These are phyloP conservation scores for Centruroides vittatus DNA, from an alignment of 1,140 invertebrate species.

Conservation along the genomic window DNA sequence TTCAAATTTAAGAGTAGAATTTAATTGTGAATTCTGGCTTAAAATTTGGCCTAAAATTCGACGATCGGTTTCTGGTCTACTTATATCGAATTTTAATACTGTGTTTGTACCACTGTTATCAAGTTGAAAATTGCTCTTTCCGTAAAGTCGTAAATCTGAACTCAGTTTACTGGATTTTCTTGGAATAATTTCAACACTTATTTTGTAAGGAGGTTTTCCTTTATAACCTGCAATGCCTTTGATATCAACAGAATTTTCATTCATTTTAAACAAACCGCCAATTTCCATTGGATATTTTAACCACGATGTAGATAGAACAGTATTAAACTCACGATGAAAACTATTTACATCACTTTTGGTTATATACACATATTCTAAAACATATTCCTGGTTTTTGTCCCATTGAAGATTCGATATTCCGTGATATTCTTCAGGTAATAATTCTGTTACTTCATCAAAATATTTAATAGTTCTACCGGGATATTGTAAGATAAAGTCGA, in stretches of 20 bases:
- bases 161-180: not conserved
- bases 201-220: not conserved
- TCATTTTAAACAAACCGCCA: not conserved
- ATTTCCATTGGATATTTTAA: not conserved
- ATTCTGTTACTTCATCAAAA: conserved; percentile 1
- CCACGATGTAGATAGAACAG: conserved; percentile 1
- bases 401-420: conserved; percentile 1
- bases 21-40: too few relatives aligned
- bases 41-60: too few relatives aligned
- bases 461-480: not conserved
- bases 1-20: too few relatives aligned
- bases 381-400: not conserved
- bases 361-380: conserved; percentile 2
- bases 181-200: conserved; percentile 2
- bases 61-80: too few relatives aligned
- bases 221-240: not conserved
- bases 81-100: too few relatives aligned
- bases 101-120: too few relatives aligned
- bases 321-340: conserved; percentile 11
- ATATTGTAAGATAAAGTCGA: too few relatives aligned
- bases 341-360: conserved; percentile 1
- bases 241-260: not conserved
- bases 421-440: not conserved
- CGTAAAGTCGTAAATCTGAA: too few relatives aligned
- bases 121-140: too few relatives aligned